phyloP scores from a whole-genome alignment of 2,797 vertebrate species.

The Echeneis naucrates region DNA sequence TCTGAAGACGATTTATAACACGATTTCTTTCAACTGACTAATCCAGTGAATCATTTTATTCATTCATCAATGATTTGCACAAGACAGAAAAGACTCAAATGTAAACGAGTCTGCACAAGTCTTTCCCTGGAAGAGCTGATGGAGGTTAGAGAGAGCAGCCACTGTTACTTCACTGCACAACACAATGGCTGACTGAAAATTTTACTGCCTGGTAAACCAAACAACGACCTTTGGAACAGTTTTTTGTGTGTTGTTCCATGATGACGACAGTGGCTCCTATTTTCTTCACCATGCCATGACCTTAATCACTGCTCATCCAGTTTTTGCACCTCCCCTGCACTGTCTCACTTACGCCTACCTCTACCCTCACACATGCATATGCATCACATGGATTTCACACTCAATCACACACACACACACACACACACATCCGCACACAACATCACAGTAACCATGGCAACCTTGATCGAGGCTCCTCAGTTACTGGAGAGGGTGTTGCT shows the following conservation, averaged over 20 bases:
- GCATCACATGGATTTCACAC: constrained; percentile 4
- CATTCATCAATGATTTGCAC: neutral
- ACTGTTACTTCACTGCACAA: constrained; percentile 19
- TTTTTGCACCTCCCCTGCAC: constrained; percentile 60
- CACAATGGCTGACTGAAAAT: constrained; percentile 34
- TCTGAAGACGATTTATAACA: too few relatives aligned
- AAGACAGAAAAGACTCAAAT: neutral
- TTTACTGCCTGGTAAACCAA: constrained; percentile 64
- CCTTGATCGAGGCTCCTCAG: constrained; percentile 39
- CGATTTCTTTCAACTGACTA: neutral
- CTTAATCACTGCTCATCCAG: constrained; percentile 53
- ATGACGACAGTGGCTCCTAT: constrained; percentile 47
- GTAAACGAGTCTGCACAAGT: neutral
- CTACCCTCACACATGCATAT: constrained; percentile 47
- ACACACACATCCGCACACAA: constrained; percentile 7
- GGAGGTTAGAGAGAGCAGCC: constrained; percentile 1
- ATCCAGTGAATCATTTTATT: neutral
- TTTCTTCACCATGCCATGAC: constrained; percentile 51
- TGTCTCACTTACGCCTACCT: constrained; percentile 72
- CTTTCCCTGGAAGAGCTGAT: constrained; percentile 5
- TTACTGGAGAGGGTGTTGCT: constrained; percentile 55
- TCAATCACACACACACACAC: constrained; percentile 4
- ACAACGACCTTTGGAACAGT: constrained; percentile 67
- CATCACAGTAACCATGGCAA: constrained; percentile 72
- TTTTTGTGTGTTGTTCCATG: constrained; percentile 42